Percentiles rank a stretch among this genome's conserved stretches.
Evolutionary conservation across 2,113 vertebrate genomes (phyloP).

Genomic region (Poeciliopsis turrubarensis): DNA sequence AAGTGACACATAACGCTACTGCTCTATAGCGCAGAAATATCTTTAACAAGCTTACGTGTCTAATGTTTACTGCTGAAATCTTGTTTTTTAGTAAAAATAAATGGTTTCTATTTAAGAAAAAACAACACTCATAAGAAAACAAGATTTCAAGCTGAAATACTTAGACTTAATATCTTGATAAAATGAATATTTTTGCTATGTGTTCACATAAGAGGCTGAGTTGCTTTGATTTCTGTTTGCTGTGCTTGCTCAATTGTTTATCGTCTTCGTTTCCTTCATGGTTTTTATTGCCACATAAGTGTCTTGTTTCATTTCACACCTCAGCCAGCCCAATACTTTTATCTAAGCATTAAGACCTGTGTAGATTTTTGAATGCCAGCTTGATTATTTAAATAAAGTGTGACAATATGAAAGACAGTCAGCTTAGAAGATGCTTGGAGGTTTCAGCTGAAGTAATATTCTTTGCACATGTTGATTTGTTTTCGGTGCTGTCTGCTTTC

Average conservation of each 20-base stretch:
- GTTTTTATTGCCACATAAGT: constrained; percentile 37
- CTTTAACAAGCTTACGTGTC: constrained; percentile 45
- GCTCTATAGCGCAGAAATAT: constrained; percentile 41
- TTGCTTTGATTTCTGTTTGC: constrained; percentile 39
- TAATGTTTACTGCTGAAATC: constrained; percentile 47
- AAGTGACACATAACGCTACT: constrained; percentile 42
- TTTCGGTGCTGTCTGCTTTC: constrained; percentile 19
- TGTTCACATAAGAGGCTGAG: constrained; percentile 34
- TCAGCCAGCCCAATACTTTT: constrained; percentile 47
- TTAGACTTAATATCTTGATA: constrained; percentile 32
- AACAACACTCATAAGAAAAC: constrained; percentile 5
- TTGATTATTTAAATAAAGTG: background rate
- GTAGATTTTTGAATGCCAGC: background rate
- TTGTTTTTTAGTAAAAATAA: constrained; percentile 19
- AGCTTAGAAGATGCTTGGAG: background rate
- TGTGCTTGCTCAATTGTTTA: constrained; percentile 48
- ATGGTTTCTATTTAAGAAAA: background rate
- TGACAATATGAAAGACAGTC: background rate
- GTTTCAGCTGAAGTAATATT: constrained; percentile 14
- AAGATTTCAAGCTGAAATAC: constrained; percentile 53
- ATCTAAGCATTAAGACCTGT: background rate
- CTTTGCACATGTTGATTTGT: constrained; percentile 28
- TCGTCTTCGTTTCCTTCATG: constrained; percentile 24
- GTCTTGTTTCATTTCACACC: constrained; percentile 26
- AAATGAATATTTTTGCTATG: constrained; percentile 33